phyloP scores from a whole-genome alignment of 2,888 invertebrate genomes.

The Poecilobothrus nobilitatus region DNA sequence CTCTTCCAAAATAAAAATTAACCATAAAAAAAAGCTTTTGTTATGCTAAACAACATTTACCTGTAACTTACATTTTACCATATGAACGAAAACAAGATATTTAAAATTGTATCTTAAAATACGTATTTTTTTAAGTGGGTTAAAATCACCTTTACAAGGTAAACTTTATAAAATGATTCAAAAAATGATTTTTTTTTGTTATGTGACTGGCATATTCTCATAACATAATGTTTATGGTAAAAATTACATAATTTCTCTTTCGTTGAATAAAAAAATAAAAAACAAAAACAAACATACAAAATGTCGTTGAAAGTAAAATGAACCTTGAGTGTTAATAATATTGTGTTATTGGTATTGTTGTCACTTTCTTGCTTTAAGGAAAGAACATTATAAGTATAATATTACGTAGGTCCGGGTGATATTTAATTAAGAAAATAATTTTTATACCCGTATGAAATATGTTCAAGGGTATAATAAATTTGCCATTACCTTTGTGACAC shows the following conservation, averaged over 20 bases:
- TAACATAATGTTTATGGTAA: neutral
- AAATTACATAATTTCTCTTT: neutral
- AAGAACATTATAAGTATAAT: too few relatives aligned
- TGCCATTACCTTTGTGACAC: too few relatives aligned
- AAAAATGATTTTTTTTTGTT: neutral
- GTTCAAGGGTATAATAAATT: too few relatives aligned
- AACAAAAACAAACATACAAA: too few relatives aligned
- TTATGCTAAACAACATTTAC: constrained; percentile 14
- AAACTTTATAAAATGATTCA: constrained; percentile 23
- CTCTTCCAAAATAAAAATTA: too few relatives aligned
- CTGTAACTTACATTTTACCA: neutral
- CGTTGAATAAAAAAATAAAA: neutral
- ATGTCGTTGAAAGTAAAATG: neutral
- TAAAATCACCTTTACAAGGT: constrained; percentile 34
- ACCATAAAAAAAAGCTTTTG: neutral
- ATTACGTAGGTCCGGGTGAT: too few relatives aligned
- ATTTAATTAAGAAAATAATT: too few relatives aligned
- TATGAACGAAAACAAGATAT: too few relatives aligned
- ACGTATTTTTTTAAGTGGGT: constrained; percentile 22
- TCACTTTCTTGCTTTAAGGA: too few relatives aligned
- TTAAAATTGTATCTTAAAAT: constrained; percentile 10
- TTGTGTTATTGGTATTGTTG: too few relatives aligned
- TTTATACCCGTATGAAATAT: too few relatives aligned
- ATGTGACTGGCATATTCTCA: neutral
- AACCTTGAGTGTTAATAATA: neutral